phyloP scores from a whole-genome alignment of 2,888 invertebrate genomes.

The Carcina quercana region DNA sequence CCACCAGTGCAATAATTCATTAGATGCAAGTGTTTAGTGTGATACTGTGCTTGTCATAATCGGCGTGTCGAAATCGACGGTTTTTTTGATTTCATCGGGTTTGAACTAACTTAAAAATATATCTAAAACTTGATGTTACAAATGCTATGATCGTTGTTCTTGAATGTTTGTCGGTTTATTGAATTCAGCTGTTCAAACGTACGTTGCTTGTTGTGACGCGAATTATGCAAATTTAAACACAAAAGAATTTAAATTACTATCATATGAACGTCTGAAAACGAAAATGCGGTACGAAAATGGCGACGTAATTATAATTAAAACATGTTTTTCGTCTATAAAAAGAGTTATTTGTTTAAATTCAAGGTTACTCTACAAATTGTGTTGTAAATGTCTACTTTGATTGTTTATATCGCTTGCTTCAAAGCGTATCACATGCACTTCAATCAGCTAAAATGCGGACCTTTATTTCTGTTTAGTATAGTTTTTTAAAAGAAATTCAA shows the following conservation, averaged over 20 bases:
- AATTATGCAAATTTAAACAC: slow-evolving; percentile 35
- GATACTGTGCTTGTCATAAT: slow-evolving; percentile 4
- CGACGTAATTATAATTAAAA: slow-evolving; percentile 23
- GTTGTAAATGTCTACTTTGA: background rate
- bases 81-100: slow-evolving; percentile 3
- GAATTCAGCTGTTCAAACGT: slow-evolving; percentile 37
- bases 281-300: slow-evolving; percentile 12
- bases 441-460: no score
- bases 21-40: slow-evolving; percentile 2
- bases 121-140: slow-evolving; percentile 17
- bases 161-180: slow-evolving; percentile 25
- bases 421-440: no score
- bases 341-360: slow-evolving; percentile 7
- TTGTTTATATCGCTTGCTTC: no score
- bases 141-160: slow-evolving; percentile 38
- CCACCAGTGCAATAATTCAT: background rate
- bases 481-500: no score
- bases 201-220: slow-evolving; percentile 26
- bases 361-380: slow-evolving; percentile 1
- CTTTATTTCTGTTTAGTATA: no score
- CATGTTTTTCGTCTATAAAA: slow-evolving; percentile 23
- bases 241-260: slow-evolving; percentile 37
- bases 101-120: slow-evolving; percentile 2
- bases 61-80: slow-evolving; percentile 4
- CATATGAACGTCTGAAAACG: slow-evolving; percentile 25